phyloP scores from a whole-genome alignment of 53 echinoderm and acorn worm genomes.

The Luidia sarsii region DNA sequence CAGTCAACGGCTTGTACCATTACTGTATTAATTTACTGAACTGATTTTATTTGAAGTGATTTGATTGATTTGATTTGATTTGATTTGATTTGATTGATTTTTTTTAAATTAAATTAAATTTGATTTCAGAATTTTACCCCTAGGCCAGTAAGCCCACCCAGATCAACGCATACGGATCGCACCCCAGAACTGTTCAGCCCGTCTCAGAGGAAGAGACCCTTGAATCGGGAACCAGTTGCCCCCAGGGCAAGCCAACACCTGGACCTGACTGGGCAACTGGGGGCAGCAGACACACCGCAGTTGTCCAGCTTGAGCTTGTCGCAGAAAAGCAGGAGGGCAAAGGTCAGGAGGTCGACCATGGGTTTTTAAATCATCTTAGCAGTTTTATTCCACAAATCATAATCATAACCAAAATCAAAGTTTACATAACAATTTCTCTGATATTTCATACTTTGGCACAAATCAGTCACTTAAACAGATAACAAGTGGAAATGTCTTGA shows the following conservation, averaged over 20 bases:
- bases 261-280: neutral
- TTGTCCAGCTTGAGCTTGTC: neutral
- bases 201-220: neutral
- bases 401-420: neutral
- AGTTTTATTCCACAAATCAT: constrained; percentile 14
- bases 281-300: constrained; percentile 24
- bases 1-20: too few species aligned
- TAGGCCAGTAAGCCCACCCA: neutral
- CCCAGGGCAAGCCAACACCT: constrained; percentile 8
- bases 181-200: neutral
- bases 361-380: neutral
- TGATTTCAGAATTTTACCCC: neutral
- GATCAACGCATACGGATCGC: neutral
- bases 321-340: neutral
- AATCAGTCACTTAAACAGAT: too few species aligned
- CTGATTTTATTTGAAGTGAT: too few species aligned
- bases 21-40: too few species aligned
- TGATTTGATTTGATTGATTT: too few species aligned
- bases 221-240: neutral
- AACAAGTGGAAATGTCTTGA: too few species aligned
- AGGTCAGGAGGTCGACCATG: neutral
- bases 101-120: neutral
- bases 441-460: too few species aligned
- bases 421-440: neutral
- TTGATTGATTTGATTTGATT: too few species aligned